These are phyloP conservation scores for Cataglyphis rosenhaueri DNA, from an alignment of 2,888 invertebrate genomes.

Conservation along the genomic window DNA sequence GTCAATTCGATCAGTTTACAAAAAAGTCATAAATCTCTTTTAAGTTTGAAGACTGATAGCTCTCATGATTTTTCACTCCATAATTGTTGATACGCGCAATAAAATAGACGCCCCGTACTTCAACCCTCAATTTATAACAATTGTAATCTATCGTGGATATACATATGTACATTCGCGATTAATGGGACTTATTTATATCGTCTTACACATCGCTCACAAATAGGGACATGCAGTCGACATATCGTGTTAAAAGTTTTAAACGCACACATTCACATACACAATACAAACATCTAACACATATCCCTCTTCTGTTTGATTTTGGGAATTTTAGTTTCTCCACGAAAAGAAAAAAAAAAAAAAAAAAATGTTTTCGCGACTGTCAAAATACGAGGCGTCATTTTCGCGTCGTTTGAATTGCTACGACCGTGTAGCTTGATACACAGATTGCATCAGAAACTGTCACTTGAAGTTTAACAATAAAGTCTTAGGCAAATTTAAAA, in stretches of 20 bases:
- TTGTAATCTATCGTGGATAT: conserved; percentile 22
- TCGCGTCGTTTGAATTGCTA: conserved; percentile 2
- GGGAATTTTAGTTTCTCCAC: conserved; percentile 1
- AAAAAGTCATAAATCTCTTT: not conserved
- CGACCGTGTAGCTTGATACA: conserved; percentile 11
- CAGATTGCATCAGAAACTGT: conserved; percentile 13
- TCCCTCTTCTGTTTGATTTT: conserved; percentile 6
- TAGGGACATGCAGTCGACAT: conserved; percentile 26
- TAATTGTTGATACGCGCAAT: conserved; percentile 10
- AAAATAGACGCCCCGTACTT: conserved; percentile 28
- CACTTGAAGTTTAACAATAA: conserved; percentile 18
- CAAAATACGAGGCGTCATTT: conserved; percentile 33
- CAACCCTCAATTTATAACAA: not conserved
- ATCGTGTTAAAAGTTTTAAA: conserved; percentile 31
- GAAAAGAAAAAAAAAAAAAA: not conserved
- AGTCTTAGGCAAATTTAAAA: not conserved
- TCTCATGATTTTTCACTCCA: conserved; percentile 9
- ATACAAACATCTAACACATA: conserved; percentile 34
- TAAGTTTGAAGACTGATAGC: not conserved
- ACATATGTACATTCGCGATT: conserved; percentile 23
- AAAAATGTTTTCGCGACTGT: not conserved
- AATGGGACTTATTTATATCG: not conserved
- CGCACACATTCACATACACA: conserved; percentile 16
- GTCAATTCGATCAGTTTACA: not conserved
- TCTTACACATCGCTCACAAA: conserved; percentile 22